Evolutionary conservation across 1,140 invertebrate genomes (phyloP).

Genomic region (Sycophila sp.): DNA sequence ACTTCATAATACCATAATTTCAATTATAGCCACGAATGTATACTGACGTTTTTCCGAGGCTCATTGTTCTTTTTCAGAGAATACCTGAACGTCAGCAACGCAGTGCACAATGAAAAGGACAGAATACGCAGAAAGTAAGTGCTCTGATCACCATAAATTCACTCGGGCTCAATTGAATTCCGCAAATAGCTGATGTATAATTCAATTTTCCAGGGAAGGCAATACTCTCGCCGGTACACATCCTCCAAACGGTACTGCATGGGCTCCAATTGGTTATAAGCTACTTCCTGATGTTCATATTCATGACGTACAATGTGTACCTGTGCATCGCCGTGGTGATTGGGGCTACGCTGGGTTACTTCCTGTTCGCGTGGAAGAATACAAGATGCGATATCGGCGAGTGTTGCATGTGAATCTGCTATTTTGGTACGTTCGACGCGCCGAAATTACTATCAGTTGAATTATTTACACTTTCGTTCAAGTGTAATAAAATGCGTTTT

Average conservation of each 20-base stretch:
- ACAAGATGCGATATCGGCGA: conserved; percentile 44
- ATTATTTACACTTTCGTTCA: neutral
- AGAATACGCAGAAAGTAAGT: conserved; percentile 33
- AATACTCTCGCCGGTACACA: conserved; percentile 65
- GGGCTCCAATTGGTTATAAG: conserved; percentile 74
- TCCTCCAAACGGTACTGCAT: conserved; percentile 74
- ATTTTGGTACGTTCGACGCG: neutral
- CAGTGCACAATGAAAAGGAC: conserved; percentile 2
- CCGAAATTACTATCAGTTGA: too few species aligned
- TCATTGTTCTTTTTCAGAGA: conserved; percentile 45
- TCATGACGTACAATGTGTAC: conserved; percentile 83
- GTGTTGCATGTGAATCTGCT: conserved; percentile 44
- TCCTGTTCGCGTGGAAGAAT: conserved; percentile 74
- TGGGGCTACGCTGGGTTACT: conserved; percentile 74
- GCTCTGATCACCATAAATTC: too few species aligned
- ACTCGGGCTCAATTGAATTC: too few species aligned
- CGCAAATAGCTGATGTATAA: neutral
- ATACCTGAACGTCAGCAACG: conserved; percentile 40
- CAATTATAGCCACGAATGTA: too few species aligned
- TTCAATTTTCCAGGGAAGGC: conserved; percentile 48
- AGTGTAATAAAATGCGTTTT: too few species aligned
- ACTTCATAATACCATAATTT: too few species aligned
- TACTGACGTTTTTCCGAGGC: too few species aligned
- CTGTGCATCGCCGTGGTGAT: conserved; percentile 72
- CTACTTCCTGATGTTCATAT: conserved; percentile 80